A percentile compares a stretch with the other conserved stretches of the same genome.
Conservation (phyloP, 2,888 invertebrate species). For the Branchinecta sandiegonensis region DNA sequence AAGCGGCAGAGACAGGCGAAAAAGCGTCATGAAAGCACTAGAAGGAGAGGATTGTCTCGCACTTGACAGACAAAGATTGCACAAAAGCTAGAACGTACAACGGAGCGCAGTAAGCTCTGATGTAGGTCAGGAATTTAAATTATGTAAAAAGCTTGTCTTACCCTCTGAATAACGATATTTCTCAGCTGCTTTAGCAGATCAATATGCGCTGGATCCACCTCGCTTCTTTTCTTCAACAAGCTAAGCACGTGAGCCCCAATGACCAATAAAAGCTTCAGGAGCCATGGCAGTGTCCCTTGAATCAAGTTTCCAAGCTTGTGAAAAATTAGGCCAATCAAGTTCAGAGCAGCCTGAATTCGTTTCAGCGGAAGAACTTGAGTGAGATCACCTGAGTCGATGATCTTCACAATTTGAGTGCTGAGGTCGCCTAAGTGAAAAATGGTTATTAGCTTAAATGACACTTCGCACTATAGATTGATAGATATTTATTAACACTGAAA, state of each 20-base stretch:
- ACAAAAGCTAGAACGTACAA: too few species aligned
- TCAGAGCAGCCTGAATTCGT: conserved; percentile 57
- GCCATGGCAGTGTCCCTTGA: conserved; percentile 46
- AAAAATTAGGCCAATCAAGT: conserved; percentile 55
- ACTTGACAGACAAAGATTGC: too few species aligned
- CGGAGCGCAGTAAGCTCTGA: too few species aligned
- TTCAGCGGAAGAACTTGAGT: conserved; percentile 40
- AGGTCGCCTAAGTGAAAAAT: too few species aligned
- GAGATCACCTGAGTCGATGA: conserved; percentile 42
- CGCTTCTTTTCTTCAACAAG: conserved; percentile 38
- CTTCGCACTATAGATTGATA: too few species aligned
- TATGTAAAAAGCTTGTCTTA: conserved; percentile 27
- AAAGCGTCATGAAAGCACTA: too few species aligned
- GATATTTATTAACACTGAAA: too few species aligned
- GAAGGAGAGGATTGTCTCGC: too few species aligned
- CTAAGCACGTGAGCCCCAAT: conserved; percentile 50
- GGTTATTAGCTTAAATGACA: too few species aligned
- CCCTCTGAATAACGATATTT: conserved; percentile 22
- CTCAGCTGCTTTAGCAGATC: conserved; percentile 32
- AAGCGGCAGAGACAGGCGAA: too few species aligned
- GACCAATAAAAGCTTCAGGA: conserved; percentile 56
- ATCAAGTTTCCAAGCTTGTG: conserved; percentile 67
- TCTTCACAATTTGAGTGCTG: conserved; percentile 32
- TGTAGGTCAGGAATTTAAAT: conserved; percentile 49
- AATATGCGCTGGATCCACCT: conserved; percentile 30